phyloP scores from a whole-genome alignment of 2,888 invertebrate genomes.

The Aphodius sticticus region DNA sequence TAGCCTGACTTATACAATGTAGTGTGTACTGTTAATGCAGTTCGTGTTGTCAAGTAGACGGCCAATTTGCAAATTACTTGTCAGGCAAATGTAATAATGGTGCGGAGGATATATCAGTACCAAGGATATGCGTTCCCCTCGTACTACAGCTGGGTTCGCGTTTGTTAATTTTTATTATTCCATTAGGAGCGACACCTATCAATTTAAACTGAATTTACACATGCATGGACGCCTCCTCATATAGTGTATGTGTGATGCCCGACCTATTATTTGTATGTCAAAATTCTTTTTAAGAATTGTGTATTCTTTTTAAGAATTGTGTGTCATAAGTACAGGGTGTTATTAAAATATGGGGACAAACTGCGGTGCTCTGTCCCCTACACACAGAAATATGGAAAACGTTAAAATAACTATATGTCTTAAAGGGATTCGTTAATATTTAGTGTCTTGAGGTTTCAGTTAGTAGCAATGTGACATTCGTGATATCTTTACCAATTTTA shows the following conservation, averaged over 20 bases:
- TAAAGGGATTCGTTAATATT: too few relatives aligned
- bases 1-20: neutral
- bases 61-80: neutral
- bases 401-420: too few relatives aligned
- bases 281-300: neutral
- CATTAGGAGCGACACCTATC: constrained; percentile 37
- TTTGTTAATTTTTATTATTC: constrained; percentile 38
- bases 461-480: too few relatives aligned
- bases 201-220: constrained; percentile 31
- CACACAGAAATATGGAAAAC: too few relatives aligned
- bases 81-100: neutral
- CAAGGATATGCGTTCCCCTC: constrained; percentile 4
- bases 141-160: constrained; percentile 31
- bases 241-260: neutral
- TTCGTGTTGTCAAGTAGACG: neutral
- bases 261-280: neutral
- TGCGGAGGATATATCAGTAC: constrained; percentile 30
- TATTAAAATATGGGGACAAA: too few relatives aligned
- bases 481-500: too few relatives aligned
- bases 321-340: too few relatives aligned
- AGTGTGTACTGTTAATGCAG: neutral
- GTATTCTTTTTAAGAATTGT: too few relatives aligned
- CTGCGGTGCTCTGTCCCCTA: too few relatives aligned
- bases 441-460: too few relatives aligned
- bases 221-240: neutral